A percentile compares a stretch with the other conserved stretches of the same genome.
Evolutionary conservation across 2,113 vertebrate genomes (phyloP).

Genomic region (Clarias macrocephalus): DNA sequence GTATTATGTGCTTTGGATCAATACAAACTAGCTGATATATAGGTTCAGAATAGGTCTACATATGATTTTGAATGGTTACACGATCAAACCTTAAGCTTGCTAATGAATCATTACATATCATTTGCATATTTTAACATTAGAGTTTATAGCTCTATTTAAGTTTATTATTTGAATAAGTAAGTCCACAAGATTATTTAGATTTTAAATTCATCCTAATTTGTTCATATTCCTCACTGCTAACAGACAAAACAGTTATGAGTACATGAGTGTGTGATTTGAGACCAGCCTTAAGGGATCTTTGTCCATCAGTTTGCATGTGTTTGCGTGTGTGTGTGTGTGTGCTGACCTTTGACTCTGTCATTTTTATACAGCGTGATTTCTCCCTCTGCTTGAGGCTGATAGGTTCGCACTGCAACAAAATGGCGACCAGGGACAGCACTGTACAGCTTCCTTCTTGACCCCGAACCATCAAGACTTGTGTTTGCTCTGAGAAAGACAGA

Average conservation of each 20-base stretch:
- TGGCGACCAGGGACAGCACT: conserved; percentile 91
- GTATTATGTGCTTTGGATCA: not conserved
- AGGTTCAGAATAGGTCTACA: too few species aligned
- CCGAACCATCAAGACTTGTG: conserved; percentile 75
- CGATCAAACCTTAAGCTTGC: not conserved
- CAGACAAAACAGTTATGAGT: not conserved
- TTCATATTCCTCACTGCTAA: not conserved
- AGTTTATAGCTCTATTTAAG: not conserved
- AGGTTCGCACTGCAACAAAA: conserved; percentile 86
- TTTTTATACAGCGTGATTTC: conserved; percentile 92
- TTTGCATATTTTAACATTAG: not conserved
- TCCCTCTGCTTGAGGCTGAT: conserved; percentile 88
- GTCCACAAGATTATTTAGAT: not conserved
- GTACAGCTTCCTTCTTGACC: conserved; percentile 89
- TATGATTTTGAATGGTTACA: not conserved
- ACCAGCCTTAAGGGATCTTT: not conserved
- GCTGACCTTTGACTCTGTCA: conserved; percentile 92
- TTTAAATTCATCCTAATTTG: not conserved
- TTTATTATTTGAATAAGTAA: not conserved
- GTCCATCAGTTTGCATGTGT: not conserved
- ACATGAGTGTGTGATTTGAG: not conserved
- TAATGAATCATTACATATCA: not conserved
- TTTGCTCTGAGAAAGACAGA: conserved; percentile 66
- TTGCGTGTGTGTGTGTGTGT: not conserved
- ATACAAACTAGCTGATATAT: not conserved